phyloP scores from a whole-genome alignment of 2,888 invertebrate genomes.

The Leptogaster cylindrica region DNA sequence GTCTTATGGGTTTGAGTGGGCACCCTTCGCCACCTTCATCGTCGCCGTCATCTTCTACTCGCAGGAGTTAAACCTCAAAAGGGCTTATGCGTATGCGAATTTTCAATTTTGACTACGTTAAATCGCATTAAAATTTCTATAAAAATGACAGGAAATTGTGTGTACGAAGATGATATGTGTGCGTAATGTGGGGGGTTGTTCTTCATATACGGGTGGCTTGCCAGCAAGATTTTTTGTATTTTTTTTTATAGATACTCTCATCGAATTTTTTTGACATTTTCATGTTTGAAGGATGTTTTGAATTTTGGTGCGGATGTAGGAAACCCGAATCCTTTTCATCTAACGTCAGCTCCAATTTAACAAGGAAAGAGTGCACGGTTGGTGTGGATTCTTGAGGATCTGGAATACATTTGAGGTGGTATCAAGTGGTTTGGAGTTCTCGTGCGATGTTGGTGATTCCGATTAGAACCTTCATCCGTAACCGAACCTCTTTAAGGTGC shows the following conservation, averaged over 20 bases:
- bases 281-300: conserved; percentile 2
- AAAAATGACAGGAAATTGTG: conserved; percentile 36
- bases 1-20: background rate
- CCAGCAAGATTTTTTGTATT: conserved; percentile 1
- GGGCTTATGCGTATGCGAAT: conserved; percentile 7
- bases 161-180: conserved; percentile 21
- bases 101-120: conserved; percentile 24
- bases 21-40: conserved; percentile 13
- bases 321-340: conserved; percentile 28
- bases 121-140: conserved; percentile 39
- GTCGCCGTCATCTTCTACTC: background rate
- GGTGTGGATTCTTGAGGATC: background rate
- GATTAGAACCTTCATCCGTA: too few relatives aligned
- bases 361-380: background rate
- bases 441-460: too few relatives aligned
- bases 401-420: conserved; percentile 3
- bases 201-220: too few relatives aligned
- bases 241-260: background rate
- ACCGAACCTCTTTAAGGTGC: too few relatives aligned
- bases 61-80: background rate
- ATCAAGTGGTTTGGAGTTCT: conserved; percentile 1
- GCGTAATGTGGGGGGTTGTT: too few relatives aligned
- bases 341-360: conserved; percentile 26
- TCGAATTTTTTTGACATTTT: conserved; percentile 20
- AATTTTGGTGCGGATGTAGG: background rate